Conservation (phyloP, 2,113 vertebrate species). For the human (Homo sapiens) region GRCh38 chr12:30564001-30564500, state of each 20-base stretch:
- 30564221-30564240: background rate
- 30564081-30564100: conserved; percentile 41
- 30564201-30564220: background rate
- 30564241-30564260: background rate
- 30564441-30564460: background rate
- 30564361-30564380: background rate
- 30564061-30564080: background rate
- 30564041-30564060: background rate
- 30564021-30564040: conserved; percentile 39
- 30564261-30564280: background rate
- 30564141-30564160: background rate
- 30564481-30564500: background rate
- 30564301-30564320: background rate
- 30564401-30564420: background rate
- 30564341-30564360: background rate
- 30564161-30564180: background rate
- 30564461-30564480: background rate
- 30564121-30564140: background rate
- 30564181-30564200: background rate
- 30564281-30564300: background rate
- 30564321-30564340: background rate
- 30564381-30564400: background rate
- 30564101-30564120: conserved; percentile 21
- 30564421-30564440: background rate
- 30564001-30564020: background rate